Evolutionary conservation across 1,140 invertebrate genomes (phyloP), one percentile per base, ranked within the genome.

Genomic region (Drosophila teissieri): DNA sequence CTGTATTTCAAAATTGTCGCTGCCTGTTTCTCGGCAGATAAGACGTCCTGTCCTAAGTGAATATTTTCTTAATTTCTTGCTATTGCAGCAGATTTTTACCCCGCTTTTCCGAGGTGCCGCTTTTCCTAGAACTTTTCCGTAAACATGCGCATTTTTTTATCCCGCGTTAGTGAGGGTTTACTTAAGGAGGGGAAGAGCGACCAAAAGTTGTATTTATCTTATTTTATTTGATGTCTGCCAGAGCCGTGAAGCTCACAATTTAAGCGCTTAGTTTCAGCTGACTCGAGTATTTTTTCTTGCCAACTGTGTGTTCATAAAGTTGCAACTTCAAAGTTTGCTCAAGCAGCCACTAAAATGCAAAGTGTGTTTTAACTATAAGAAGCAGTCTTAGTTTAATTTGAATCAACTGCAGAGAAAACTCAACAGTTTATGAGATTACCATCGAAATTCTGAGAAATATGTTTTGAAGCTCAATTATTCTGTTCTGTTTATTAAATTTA

Each of bases 11-110:
- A 17, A 22, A 11, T 61, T 40, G 44, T 42, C 55, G 52, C 45
- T 22, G 57, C 42, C 78, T 80, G 78, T 36, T 76, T 5, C 49
- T 31, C 31, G 31, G 15, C 11, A 83, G 82, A 86, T 86, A 86
- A 86, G 83, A 70, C 60, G 45, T 55, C 46, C 60, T 42, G 44
- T 49, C 22, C 64, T 72, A 76, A 83, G 79, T 88, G 74, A 86
- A 89, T 89, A 83, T 83, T 73, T 77, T 63, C 67, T 67, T 86
- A 79, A 77, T 83, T 88, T 77, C 67, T 70, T 88, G 83, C 79
- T 56, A 51, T 55, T 73, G 63, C 79, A 83, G 83, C 83, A 89
- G 67, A 89, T 83, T 83, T 79, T 49, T 63, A 42, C 4, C 44
- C 24, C 37, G 14, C 10, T 36, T 51, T 78, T 67, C 37, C 40